Evolutionary conservation across 2,797 vertebrate species (phyloP).

Genomic region (Rhinatrema bivittatum): DNA sequence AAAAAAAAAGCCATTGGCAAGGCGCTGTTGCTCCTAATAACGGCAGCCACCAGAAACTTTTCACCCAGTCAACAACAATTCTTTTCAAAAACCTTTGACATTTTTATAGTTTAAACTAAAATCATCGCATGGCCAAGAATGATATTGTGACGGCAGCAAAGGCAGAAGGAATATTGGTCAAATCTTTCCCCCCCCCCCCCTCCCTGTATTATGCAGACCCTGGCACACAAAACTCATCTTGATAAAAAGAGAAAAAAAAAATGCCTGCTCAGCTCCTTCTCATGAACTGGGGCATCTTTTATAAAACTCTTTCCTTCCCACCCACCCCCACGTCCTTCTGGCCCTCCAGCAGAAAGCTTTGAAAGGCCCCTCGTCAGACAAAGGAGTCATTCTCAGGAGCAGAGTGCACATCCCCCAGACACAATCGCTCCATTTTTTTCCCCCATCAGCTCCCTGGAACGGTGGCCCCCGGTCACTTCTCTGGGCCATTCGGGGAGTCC

Average conservation of each 20-base stretch:
- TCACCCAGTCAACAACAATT: no score
- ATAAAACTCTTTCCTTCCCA: slow-evolving; percentile 10
- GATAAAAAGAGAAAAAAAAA: slow-evolving; percentile 39
- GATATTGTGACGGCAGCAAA: neutral
- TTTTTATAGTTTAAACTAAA: no score
- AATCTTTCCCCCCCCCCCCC: slow-evolving; percentile 15
- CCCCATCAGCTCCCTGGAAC: no score
- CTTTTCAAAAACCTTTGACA: no score
- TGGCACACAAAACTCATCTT: slow-evolving; percentile 32
- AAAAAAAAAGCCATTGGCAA: no score
- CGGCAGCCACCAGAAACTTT: no score
- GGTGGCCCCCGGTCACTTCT: neutral
- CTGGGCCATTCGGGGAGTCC: neutral
- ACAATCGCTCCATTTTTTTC: neutral
- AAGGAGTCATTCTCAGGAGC: slow-evolving; percentile 35
- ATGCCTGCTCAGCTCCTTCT: slow-evolving; percentile 36
- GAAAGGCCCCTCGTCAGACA: slow-evolving; percentile 32
- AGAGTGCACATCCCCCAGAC: slow-evolving; percentile 15
- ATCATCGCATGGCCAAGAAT: neutral
- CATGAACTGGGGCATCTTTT: slow-evolving; percentile 26
- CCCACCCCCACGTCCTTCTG: neutral
- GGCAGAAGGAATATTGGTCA: neutral
- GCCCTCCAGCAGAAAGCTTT: slow-evolving; percentile 19
- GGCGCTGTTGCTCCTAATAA: no score
- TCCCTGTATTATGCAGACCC: slow-evolving; percentile 13